Percentiles rank a stretch among this genome's conserved stretches.
Evolutionary conservation across 2,113 vertebrate species (phyloP).

Genomic region (Ammodytes dubius): DNA sequence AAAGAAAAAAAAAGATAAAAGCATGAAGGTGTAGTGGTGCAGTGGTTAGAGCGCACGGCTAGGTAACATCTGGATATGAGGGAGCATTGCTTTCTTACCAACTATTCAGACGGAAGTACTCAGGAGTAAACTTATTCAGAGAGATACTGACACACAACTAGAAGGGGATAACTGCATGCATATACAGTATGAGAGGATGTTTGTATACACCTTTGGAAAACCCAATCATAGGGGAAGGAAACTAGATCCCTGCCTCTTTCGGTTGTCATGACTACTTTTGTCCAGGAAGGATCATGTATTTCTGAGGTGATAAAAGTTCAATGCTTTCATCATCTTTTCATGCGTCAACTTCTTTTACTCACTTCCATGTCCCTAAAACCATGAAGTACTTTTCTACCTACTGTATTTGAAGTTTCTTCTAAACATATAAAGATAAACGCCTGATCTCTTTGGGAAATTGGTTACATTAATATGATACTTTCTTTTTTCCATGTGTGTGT

Average conservation of each 20-base stretch:
- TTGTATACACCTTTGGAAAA: background rate
- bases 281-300: background rate
- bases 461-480: background rate
- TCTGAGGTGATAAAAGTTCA: background rate
- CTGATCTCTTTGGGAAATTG: background rate
- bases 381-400: background rate
- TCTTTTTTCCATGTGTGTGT: background rate
- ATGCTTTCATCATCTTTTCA: background rate
- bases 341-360: background rate
- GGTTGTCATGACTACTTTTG: constrained; percentile 52
- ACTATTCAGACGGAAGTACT: too few species aligned
- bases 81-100: background rate
- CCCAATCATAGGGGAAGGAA: constrained; percentile 33
- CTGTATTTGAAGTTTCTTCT: background rate
- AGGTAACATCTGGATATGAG: background rate
- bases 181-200: background rate
- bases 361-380: background rate
- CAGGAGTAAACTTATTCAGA: background rate
- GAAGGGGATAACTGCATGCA: background rate
- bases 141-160: background rate
- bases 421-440: background rate
- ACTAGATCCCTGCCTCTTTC: background rate
- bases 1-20: background rate
- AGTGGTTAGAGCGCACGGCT: too few species aligned
- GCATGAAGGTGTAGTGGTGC: too few species aligned